Percentiles rank a stretch among this genome's conserved stretches.
Evolutionary conservation across 2,797 vertebrate genomes (phyloP).

Genomic region (Peromyscus aztecus): DNA sequence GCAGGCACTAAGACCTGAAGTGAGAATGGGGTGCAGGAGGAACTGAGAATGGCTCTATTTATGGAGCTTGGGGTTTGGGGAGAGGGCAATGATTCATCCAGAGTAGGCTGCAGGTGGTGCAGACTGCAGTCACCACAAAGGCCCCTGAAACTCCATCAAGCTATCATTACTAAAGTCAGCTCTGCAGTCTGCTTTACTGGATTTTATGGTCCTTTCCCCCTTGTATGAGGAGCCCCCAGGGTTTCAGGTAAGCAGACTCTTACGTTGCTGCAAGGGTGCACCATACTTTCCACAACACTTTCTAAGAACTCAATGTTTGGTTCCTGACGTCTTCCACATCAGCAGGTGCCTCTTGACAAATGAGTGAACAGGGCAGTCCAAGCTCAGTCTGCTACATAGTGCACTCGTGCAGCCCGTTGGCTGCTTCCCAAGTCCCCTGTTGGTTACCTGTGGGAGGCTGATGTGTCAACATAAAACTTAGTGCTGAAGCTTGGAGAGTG

Average conservation of each 20-base stretch:
- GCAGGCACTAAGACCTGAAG: conserved; percentile 51
- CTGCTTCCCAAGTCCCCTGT: background rate
- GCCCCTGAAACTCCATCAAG: background rate
- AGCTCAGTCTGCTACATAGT: background rate
- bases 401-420: background rate
- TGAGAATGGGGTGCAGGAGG: conserved; percentile 9
- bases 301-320: background rate
- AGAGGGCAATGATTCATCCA: background rate
- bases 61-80: background rate
- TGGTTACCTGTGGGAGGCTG: background rate
- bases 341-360: background rate
- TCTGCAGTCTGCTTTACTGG: background rate
- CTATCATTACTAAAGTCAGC: background rate
- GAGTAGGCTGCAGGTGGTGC: background rate
- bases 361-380: background rate
- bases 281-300: background rate
- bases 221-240: background rate
- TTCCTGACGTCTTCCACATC: background rate
- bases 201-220: background rate
- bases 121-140: background rate
- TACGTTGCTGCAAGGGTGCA: background rate
- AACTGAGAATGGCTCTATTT: conserved; percentile 49
- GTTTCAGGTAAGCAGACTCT: background rate
- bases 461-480: background rate
- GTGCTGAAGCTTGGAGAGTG: background rate